phyloP scores from a whole-genome alignment of 35 echinoderm and acorn worm species.

The Amphiura filiformis region DNA sequence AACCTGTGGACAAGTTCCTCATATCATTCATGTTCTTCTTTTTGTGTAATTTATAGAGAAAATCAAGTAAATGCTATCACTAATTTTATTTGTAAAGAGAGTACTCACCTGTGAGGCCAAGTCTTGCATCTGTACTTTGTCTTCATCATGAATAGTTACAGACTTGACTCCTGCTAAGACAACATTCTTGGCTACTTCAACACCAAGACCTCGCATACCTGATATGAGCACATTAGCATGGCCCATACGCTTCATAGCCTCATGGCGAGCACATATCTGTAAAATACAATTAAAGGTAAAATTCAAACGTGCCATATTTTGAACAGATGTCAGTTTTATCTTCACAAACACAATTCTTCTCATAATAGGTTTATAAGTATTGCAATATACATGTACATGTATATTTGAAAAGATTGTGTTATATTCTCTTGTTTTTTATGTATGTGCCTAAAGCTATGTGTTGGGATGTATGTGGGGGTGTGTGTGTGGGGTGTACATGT shows the following conservation, averaged over 20 bases:
- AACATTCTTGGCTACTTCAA: slow-evolving; percentile 97
- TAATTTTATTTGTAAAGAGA: not conserved
- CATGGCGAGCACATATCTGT: slow-evolving; percentile 95
- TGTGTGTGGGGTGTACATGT: too few relatives aligned
- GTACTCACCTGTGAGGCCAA: slow-evolving; percentile 78
- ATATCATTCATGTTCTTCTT: too few relatives aligned
- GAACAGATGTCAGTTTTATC: not conserved
- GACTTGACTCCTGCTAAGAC: slow-evolving; percentile 92
- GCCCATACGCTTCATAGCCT: slow-evolving; percentile 96
- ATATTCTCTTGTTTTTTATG: too few relatives aligned
- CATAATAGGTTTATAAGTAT: not conserved
- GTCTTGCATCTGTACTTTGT: slow-evolving; percentile 59
- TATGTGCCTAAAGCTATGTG: too few relatives aligned
- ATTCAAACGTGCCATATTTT: not conserved
- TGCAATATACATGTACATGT: too few relatives aligned
- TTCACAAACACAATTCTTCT: not conserved
- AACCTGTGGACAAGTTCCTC: too few relatives aligned
- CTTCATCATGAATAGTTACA: slow-evolving; percentile 94
- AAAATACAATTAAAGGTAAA: slow-evolving; percentile 1
- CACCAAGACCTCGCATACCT: slow-evolving; percentile 89
- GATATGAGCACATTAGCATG: slow-evolving; percentile 87
- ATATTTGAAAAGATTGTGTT: too few relatives aligned
- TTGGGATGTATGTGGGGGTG: too few relatives aligned
- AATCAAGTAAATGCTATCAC: not conserved
- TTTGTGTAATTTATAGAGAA: not conserved